Conservation (phyloP, 2,888 invertebrate species). For the Cheilosia urbana region DNA sequence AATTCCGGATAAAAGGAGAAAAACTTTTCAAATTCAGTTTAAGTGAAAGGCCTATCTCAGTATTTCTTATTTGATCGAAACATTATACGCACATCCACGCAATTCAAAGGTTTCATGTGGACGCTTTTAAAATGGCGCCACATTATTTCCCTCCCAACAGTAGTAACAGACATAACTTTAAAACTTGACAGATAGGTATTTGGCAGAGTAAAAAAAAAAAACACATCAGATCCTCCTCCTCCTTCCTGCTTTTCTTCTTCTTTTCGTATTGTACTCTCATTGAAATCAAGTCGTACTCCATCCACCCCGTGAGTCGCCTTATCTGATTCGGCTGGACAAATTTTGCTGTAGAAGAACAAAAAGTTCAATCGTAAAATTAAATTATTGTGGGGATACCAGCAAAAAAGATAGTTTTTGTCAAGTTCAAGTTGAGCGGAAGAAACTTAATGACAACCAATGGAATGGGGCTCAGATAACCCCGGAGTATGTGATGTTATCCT, state of each 20-base stretch:
- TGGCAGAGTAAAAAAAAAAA: conserved; percentile 17
- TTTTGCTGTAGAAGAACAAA: conserved; percentile 62
- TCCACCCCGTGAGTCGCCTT: conserved; percentile 41
- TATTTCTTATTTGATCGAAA: conserved; percentile 65
- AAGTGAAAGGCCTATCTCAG: conserved; percentile 48
- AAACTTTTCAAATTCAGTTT: conserved; percentile 47
- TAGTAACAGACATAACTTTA: conserved; percentile 42
- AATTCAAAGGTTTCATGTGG: conserved; percentile 61
- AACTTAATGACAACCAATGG: conserved; percentile 29
- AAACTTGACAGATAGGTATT: conserved; percentile 56
- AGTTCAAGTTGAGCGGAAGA: conserved; percentile 73
- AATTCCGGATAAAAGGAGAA: conserved; percentile 31
- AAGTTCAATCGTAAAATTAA: conserved; percentile 75
- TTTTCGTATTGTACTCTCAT: conserved; percentile 32
- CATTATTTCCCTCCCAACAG: conserved; percentile 38
- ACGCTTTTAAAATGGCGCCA: conserved; percentile 69
- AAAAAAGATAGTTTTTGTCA: conserved; percentile 63
- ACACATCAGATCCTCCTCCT: not conserved
- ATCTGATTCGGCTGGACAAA: conserved; percentile 71
- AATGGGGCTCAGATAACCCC: conserved; percentile 26
- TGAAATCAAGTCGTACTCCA: conserved; percentile 31
- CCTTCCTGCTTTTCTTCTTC: not conserved
- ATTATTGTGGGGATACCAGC: conserved; percentile 60
- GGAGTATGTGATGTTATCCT: conserved; percentile 25
- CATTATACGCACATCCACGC: conserved; percentile 71